These are phyloP conservation scores for Sceloporus tristichus DNA, from an alignment of 2,113 vertebrate genomes.

Conservation along the genomic window DNA sequence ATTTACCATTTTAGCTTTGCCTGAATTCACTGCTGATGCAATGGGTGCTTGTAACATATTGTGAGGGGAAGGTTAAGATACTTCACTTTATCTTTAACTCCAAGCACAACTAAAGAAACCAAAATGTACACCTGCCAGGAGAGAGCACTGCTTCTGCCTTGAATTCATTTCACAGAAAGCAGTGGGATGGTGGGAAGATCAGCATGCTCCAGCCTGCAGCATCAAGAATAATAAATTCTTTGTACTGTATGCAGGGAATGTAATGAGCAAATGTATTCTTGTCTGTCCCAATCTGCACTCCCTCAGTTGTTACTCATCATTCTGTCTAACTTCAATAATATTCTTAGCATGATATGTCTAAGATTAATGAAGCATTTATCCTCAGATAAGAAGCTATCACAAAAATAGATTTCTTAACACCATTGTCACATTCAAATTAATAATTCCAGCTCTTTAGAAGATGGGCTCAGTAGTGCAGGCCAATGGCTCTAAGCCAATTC, in stretches of 20 bases:
- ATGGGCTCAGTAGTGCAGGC: neutral
- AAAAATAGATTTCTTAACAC: conserved; percentile 62
- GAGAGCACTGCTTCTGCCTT: conserved; percentile 41
- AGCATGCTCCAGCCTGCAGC: conserved; percentile 54
- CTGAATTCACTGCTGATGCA: neutral
- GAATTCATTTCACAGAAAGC: conserved; percentile 58
- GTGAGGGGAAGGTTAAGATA: neutral
- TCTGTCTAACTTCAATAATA: conserved; percentile 74
- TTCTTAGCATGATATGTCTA: conserved; percentile 71
- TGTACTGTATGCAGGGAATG: conserved; percentile 45
- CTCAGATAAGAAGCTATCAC: conserved; percentile 58
- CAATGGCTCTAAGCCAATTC: conserved; percentile 11
- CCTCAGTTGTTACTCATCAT: conserved; percentile 71
- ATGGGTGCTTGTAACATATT: neutral
- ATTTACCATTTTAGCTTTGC: conserved; percentile 18
- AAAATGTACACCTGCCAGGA: conserved; percentile 16
- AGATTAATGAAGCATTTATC: conserved; percentile 76
- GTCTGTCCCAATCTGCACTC: conserved; percentile 68
- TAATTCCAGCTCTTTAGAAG: conserved; percentile 44
- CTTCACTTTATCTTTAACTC: neutral
- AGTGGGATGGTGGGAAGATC: conserved; percentile 47
- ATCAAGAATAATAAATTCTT: conserved; percentile 61
- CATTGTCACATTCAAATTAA: conserved; percentile 59
- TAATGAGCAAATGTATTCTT: conserved; percentile 66
- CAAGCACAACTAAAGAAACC: conserved; percentile 27